Percentiles rank a stretch among this genome's conserved stretches.
Conservation (phyloP, 2,113 vertebrate genomes). For the Aptenodytes patagonicus region DNA sequence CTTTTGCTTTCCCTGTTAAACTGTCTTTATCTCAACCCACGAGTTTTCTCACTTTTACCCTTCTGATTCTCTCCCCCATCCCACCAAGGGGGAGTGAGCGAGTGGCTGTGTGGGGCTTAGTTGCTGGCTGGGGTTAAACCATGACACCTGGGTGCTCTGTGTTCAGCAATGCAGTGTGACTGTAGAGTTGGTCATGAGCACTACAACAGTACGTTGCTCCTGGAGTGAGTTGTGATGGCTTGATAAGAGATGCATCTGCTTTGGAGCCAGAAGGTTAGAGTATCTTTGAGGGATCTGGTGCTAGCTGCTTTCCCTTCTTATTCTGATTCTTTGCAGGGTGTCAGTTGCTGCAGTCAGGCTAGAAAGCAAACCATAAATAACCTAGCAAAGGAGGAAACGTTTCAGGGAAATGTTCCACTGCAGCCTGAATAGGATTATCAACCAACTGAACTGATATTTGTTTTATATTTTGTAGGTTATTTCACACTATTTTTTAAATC, state of each 20-base stretch:
- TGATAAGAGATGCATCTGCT: neutral
- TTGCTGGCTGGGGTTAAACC: too few species aligned
- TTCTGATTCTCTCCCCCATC: too few species aligned
- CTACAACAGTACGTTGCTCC: neutral
- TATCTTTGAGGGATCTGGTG: neutral
- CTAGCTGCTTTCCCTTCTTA: neutral
- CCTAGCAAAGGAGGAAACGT: neutral
- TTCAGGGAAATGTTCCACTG: neutral
- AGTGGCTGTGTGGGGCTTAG: too few species aligned
- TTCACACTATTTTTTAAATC: neutral
- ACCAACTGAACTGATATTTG: neutral
- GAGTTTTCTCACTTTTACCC: too few species aligned
- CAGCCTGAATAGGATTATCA: neutral
- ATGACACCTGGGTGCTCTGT: too few species aligned
- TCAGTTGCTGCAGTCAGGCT: neutral
- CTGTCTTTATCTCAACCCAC: too few species aligned
- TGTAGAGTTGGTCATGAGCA: neutral
- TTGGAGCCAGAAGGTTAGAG: neutral
- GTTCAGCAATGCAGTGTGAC: neutral
- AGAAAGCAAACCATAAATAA: slow-evolving; percentile 20
- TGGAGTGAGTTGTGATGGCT: neutral
- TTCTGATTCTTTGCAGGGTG: neutral
- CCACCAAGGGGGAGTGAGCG: too few species aligned
- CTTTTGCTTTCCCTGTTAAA: too few species aligned
- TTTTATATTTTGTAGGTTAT: neutral